Percentiles rank a stretch among this genome's conserved stretches.
phyloP scores from a whole-genome alignment of 2,797 vertebrate species.

The Hemitrygon akajei region DNA sequence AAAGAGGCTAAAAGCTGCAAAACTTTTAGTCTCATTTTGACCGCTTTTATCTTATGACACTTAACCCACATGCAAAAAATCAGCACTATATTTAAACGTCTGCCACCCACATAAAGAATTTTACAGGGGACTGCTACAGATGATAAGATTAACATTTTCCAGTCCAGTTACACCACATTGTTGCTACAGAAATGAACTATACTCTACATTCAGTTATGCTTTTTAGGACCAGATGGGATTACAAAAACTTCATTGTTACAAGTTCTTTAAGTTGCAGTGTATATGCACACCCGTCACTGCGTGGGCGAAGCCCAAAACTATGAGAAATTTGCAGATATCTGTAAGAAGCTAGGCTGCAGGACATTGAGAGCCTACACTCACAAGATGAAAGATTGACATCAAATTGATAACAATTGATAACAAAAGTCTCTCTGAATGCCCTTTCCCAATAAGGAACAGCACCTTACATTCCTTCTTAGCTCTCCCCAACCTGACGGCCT shows the following conservation, averaged over 20 bases:
- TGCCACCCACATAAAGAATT: slow-evolving; percentile 37
- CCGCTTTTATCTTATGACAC: slow-evolving; percentile 34
- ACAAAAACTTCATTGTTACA: neutral
- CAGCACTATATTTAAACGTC: slow-evolving; percentile 34
- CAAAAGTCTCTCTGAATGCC: neutral
- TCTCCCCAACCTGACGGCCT: neutral
- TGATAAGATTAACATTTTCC: slow-evolving; percentile 46
- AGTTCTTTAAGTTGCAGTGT: neutral
- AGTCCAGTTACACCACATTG: slow-evolving; percentile 32
- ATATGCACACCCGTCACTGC: neutral
- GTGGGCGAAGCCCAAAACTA: neutral
- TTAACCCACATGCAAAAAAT: slow-evolving; percentile 32
- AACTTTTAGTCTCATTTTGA: slow-evolving; percentile 17
- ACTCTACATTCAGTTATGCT: neutral
- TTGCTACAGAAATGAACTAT: neutral
- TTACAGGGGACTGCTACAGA: slow-evolving; percentile 25
- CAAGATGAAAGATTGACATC: neutral
- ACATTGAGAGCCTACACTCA: neutral
- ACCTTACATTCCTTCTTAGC: no score
- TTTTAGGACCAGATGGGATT: neutral
- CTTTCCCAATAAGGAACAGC: neutral
- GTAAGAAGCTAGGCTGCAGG: neutral
- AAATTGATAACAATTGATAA: neutral
- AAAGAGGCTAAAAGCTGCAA: neutral
- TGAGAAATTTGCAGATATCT: neutral